Conservation (phyloP, 2,113 vertebrate species). For the Entomyzon cyanotis region DNA sequence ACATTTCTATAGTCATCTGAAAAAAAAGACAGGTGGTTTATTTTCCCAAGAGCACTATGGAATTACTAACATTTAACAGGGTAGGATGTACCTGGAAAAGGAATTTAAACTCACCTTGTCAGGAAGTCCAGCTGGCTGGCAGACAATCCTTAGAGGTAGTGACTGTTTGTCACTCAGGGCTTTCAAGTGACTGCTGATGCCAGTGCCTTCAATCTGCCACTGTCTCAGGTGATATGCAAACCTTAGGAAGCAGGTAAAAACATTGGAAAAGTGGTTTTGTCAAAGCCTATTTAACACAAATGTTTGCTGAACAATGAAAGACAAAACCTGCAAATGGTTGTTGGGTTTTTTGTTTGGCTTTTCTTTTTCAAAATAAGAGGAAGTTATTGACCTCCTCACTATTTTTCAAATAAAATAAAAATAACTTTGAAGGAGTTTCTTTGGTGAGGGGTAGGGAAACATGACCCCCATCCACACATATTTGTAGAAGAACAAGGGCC, state of each 20-base stretch:
- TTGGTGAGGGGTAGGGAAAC: neutral
- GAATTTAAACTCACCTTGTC: slow-evolving; percentile 83
- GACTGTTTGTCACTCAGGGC: slow-evolving; percentile 98
- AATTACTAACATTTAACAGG: neutral
- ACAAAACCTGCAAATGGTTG: neutral
- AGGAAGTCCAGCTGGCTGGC: slow-evolving; percentile 95
- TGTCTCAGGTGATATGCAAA: slow-evolving; percentile 98
- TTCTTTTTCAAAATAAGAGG: neutral
- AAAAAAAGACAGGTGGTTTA: slow-evolving; percentile 37
- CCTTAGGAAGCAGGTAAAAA: slow-evolving; percentile 71
- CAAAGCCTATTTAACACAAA: neutral
- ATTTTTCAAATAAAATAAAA: neutral
- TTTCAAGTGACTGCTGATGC: slow-evolving; percentile 98
- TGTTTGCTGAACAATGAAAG: neutral
- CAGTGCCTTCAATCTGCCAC: slow-evolving; percentile 98
- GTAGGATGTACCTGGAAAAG: neutral
- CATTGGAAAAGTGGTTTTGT: neutral
- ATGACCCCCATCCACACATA: neutral
- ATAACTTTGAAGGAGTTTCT: neutral
- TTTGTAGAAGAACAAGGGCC: neutral
- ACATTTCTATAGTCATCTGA: slow-evolving; percentile 99
- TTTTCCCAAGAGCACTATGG: neutral
- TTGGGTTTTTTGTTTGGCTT: neutral
- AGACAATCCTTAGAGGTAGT: slow-evolving; percentile 93
- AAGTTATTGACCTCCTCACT: neutral